phyloP scores from a whole-genome alignment of 2,888 invertebrate species.

The Conchocele bisecta region DNA sequence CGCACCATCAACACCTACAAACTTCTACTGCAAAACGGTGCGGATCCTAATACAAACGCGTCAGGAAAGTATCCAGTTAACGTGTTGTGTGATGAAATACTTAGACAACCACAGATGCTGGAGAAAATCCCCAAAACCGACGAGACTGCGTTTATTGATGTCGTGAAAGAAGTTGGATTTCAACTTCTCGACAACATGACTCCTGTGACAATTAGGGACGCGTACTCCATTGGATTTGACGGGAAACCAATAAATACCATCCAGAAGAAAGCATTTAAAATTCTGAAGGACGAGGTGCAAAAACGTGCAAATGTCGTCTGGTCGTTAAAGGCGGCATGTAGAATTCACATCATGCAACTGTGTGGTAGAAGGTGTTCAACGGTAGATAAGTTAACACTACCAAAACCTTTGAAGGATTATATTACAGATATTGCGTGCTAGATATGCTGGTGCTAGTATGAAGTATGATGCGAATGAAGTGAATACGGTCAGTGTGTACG shows the following conservation, averaged over 20 bases:
- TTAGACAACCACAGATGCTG: slow-evolving; percentile 24
- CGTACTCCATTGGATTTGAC: slow-evolving; percentile 34
- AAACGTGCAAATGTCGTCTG: slow-evolving; percentile 40
- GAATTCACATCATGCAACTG: slow-evolving; percentile 48
- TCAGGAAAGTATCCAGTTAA: slow-evolving; percentile 61
- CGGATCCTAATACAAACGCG: slow-evolving; percentile 60
- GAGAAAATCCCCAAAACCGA: slow-evolving; percentile 25
- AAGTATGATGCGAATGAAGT: too few species aligned
- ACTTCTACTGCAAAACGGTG: slow-evolving; percentile 71
- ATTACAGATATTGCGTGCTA: too few species aligned
- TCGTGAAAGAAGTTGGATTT: slow-evolving; percentile 40
- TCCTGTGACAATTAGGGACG: slow-evolving; percentile 27
- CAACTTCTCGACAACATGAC: slow-evolving; percentile 60
- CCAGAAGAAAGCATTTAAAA: slow-evolving; percentile 42
- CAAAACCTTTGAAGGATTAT: slow-evolving; percentile 54
- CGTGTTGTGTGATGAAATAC: slow-evolving; percentile 49
- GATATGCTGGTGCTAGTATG: too few species aligned
- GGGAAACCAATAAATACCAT: slow-evolving; percentile 36
- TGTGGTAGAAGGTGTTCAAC: slow-evolving; percentile 59
- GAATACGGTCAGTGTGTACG: too few species aligned
- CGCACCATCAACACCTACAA: slow-evolving; percentile 51
- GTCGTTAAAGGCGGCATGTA: slow-evolving; percentile 60
- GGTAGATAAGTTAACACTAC: slow-evolving; percentile 62
- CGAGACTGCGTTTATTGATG: slow-evolving; percentile 21
- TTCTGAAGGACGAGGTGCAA: slow-evolving; percentile 48